phyloP scores from a whole-genome alignment of 2,888 invertebrate genomes.

The Philonicus albiceps region DNA sequence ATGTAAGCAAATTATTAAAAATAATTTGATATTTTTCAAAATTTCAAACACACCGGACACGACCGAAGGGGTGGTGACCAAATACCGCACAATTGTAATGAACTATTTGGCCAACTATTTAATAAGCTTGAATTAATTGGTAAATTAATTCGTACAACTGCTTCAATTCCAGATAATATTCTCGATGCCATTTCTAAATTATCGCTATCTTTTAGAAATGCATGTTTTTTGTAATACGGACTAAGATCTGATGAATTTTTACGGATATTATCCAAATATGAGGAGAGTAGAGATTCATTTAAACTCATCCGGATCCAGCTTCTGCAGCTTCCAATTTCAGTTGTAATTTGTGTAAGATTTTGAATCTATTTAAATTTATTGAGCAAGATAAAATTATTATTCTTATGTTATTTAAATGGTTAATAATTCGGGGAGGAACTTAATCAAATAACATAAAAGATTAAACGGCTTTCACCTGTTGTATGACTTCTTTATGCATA shows the following conservation, averaged over 20 bases:
- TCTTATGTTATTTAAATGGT: too few relatives aligned
- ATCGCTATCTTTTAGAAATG: slow-evolving; percentile 84
- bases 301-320: slow-evolving; percentile 90
- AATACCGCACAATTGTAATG: slow-evolving; percentile 82
- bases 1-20: not conserved
- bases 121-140: slow-evolving; percentile 86
- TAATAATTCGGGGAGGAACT: too few relatives aligned
- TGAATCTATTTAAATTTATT: too few relatives aligned
- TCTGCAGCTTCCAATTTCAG: slow-evolving; percentile 90
- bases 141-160: slow-evolving; percentile 75
- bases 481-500: slow-evolving; percentile 87
- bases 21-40: too few relatives aligned
- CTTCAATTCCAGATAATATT: slow-evolving; percentile 79
- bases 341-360: slow-evolving; percentile 79
- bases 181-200: slow-evolving; percentile 79
- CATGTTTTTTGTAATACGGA: slow-evolving; percentile 82
- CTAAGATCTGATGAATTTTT: slow-evolving; percentile 79
- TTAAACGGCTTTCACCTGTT: too few relatives aligned
- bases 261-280: slow-evolving; percentile 83
- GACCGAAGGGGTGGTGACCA: slow-evolving; percentile 83
- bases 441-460: too few relatives aligned
- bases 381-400: too few relatives aligned
- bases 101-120: slow-evolving; percentile 87
- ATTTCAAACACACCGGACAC: slow-evolving; percentile 76
- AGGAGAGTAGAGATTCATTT: slow-evolving; percentile 86